phyloP scores from a whole-genome alignment of 2,888 invertebrate genomes.

The Macrosiphum euphorbiae region DNA sequence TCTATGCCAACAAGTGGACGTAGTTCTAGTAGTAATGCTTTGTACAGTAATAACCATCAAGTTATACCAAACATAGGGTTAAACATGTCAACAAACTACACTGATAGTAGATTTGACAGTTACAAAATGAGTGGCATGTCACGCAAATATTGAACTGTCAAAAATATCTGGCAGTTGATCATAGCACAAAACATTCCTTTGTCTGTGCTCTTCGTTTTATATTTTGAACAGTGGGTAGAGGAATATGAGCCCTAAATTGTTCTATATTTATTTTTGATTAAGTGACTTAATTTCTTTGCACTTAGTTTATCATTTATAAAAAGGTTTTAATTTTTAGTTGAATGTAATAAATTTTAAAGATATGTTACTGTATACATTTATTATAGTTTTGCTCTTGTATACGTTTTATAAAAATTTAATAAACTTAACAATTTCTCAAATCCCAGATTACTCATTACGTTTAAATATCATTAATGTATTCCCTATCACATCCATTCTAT shows the following conservation, averaged over 20 bases:
- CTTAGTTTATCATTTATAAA: neutral
- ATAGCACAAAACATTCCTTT: slow-evolving; percentile 47
- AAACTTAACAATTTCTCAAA: neutral
- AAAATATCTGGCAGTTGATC: neutral
- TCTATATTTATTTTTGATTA: neutral
- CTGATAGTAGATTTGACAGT: slow-evolving; percentile 58
- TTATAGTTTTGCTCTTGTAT: neutral
- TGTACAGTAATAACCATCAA: slow-evolving; percentile 50
- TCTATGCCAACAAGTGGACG: slow-evolving; percentile 52
- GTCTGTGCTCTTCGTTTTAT: slow-evolving; percentile 14
- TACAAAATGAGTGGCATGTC: slow-evolving; percentile 61
- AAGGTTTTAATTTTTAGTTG: neutral
- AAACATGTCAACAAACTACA: slow-evolving; percentile 50
- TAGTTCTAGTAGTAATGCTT: slow-evolving; percentile 35
- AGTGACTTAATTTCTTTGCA: neutral
- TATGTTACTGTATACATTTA: neutral
- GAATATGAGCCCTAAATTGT: neutral
- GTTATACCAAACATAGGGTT: slow-evolving; percentile 50
- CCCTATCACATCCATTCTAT: neutral
- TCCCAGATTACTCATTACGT: neutral
- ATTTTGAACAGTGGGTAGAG: neutral
- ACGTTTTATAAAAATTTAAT: neutral
- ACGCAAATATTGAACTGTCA: slow-evolving; percentile 40
- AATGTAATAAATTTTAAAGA: neutral
- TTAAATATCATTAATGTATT: neutral